Base-by-base conservation (phyloP, 2,797 vertebrate genomes). In the Cynodonichthys magdalenae region DNA sequence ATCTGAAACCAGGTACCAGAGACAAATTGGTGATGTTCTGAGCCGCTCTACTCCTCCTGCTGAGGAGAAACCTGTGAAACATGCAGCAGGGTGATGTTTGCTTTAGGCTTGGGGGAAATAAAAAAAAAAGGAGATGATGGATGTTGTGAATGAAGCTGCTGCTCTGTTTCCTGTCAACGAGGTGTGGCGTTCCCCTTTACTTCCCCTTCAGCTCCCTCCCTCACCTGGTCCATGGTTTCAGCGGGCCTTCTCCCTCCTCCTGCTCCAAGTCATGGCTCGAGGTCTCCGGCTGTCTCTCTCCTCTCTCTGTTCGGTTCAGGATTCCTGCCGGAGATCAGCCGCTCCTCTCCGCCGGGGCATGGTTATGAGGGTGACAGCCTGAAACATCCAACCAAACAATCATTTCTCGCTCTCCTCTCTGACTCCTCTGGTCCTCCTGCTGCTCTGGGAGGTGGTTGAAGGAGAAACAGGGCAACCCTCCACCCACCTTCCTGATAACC, bases 171-270 rank as follows among this genome's bases (percentile, higher is more conserved):
- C 61, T 80, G 75, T 80, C 63, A 63, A 58, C 58, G 53, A 79
- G 71, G 77, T 81, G 67, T 80, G 53, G 20, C 41, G 53, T 55
- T 82, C 81, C 74, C 75, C 65, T 75, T 72, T 77, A 57, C 74
- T 54, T 78, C 79, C 62, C 64, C 63, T 47, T 41, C 47, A 27
- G 41, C 39, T 55, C 60, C 62, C 28, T 55, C 77, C 87, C 88
- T 93, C 79, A 94, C 92, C 92, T 94, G 92, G 80, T 93, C 93
- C 93, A 94, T 93, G 90, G 77, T 93, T 84, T 91, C 82, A 91
- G 83, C 82, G 20, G 78, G 77, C 79, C 89, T 90, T 80, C 84
- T 88, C 81, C 87, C 63, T 79, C 77, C 91, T 91, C 89, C 73
- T 81, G 85, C 29, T 82, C 76, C 82, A 78, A 29, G 79, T 87